Base-by-base conservation (phyloP, 1,140 invertebrate species). In the Ostrea edulis region DNA sequence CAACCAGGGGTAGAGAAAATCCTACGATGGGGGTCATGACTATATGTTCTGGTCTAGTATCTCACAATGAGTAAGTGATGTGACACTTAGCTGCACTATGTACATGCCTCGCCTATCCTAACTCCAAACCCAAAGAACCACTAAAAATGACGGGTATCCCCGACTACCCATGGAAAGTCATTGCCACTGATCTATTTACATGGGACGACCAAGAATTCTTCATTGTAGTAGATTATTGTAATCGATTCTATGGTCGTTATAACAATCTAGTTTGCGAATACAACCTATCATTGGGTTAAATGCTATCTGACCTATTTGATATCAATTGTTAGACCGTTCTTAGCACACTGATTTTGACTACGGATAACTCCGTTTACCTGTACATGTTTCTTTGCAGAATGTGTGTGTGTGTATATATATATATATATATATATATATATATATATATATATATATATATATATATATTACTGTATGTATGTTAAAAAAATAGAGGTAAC, bases 141-240 rank as follows among this genome's bases (percentile, higher is more conserved):
- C 51, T 92, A 5, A 86, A 84, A 8, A 55, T 86, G 5, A 85
- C 86, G 71, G 77, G 84, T 8, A 85, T 90, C 9, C 91, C 91
- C 65, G 11, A 90, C 0, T 17, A 86, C 20, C 89, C 90, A 29
- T 92, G 88, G 87, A 29, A 90, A 86, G 84, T 82, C 11, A 53
- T 90, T 84, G 89, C 82, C 9, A 86, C 85, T 68, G 88, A 92
- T 81, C 35, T 92, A 11, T 92, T 90, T 84, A 88, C 77, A 0
- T 90, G 55, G 12, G 71, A 89, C 44, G 84, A 87, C 29, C 81
- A 86, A 12, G 87, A 91, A n/a, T 91, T 87, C 55, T 12, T 90
- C 2, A 82, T 92, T 14, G 85, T 89, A 14, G 87, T 90, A 17
- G 92, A 92, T 51, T 92, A 90, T 53, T 89, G 87, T 20, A 88